phyloP scores from a whole-genome alignment of 2,113 vertebrate species.

The Rhea americana region DNA sequence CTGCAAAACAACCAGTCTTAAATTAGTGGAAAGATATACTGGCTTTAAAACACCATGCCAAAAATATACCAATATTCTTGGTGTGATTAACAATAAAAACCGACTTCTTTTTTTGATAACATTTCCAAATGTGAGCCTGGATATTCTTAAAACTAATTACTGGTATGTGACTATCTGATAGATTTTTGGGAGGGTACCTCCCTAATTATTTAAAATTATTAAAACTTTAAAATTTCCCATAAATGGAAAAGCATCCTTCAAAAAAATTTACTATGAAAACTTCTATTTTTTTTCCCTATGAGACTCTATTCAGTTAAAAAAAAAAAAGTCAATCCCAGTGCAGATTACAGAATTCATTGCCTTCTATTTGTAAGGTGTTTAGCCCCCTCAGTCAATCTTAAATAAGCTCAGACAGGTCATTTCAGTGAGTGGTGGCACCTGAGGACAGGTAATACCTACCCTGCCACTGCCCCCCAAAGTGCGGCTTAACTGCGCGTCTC shows the following conservation, averaged over 20 bases:
- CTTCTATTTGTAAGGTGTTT: not conserved
- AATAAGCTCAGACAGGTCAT: not conserved
- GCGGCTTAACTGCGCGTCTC: not conserved
- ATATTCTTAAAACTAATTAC: too few relatives aligned
- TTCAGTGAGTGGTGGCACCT: not conserved
- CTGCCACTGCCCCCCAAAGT: too few relatives aligned
- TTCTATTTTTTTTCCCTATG: not conserved
- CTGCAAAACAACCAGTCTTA: not conserved
- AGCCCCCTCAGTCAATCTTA: too few relatives aligned
- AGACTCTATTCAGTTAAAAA: not conserved
- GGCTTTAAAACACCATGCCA: not conserved
- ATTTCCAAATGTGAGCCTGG: too few relatives aligned
- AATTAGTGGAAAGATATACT: not conserved
- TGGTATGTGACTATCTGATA: not conserved
- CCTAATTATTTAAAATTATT: not conserved
- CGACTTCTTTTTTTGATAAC: not conserved
- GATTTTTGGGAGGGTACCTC: not conserved
- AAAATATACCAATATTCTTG: too few relatives aligned
- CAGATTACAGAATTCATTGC: not conserved
- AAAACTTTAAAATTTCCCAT: not conserved
- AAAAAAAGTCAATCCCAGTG: not conserved
- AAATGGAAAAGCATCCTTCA: not conserved
- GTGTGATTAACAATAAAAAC: too few relatives aligned
- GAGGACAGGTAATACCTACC: not conserved
- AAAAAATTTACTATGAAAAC: too few relatives aligned